A percentile compares a stretch with the other conserved stretches of the same genome.
These are phyloP conservation scores for Nemapogon koenigi DNA, from an alignment of 2,888 invertebrate genomes.

Conservation along the genomic window DNA sequence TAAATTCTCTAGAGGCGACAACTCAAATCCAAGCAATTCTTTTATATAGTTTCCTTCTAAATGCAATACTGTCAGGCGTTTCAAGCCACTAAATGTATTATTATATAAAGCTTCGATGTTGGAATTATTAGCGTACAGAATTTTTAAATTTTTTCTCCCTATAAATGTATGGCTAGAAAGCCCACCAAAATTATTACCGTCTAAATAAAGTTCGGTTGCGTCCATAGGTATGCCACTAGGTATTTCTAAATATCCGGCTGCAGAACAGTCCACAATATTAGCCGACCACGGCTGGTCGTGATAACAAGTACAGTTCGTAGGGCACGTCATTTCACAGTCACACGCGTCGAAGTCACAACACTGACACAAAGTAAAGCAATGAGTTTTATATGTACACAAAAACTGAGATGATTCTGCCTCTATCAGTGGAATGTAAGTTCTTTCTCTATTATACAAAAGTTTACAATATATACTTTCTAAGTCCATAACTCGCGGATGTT, in stretches of 20 bases:
- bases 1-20: conserved; percentile 81
- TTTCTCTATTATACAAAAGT: conserved; percentile 82
- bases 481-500: conserved; percentile 91
- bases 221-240: conserved; percentile 93
- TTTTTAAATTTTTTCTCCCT: conserved; percentile 87
- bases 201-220: conserved; percentile 92
- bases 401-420: conserved; percentile 90
- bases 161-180: conserved; percentile 90
- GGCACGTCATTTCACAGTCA: conserved; percentile 97
- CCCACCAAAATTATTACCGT: conserved; percentile 89
- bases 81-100: conserved; percentile 88
- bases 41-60: conserved; percentile 87
- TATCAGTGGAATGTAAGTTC: conserved; percentile 83
- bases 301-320: conserved; percentile 92
- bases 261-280: conserved; percentile 91
- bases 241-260: conserved; percentile 79
- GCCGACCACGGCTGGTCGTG: conserved; percentile 94
- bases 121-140: conserved; percentile 88
- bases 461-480: conserved; percentile 89
- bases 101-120: conserved; percentile 86
- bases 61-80: conserved; percentile 79
- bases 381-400: conserved; percentile 89
- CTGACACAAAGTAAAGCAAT: conserved; percentile 93
- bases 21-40: conserved; percentile 81
- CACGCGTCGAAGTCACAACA: conserved; percentile 97